These are phyloP conservation scores for Drosophila tristis DNA, from an alignment of 1,140 invertebrate species.

Conservation along the genomic window DNA sequence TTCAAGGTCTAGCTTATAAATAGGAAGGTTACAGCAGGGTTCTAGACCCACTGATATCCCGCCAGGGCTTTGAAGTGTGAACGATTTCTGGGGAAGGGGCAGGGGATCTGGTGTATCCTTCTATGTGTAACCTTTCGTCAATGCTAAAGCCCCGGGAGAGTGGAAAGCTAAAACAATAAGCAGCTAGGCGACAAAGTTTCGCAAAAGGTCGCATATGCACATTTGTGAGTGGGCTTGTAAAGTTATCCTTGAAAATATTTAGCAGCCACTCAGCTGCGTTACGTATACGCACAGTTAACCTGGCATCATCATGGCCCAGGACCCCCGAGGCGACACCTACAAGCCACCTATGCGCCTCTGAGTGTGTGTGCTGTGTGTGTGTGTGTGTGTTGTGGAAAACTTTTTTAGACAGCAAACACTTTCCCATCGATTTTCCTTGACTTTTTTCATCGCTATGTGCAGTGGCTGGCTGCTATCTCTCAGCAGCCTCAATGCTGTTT, in stretches of 20 bases:
- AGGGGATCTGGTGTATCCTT: conserved; percentile 12
- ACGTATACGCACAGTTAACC: conserved; percentile 78
- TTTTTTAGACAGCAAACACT: conserved; percentile 69
- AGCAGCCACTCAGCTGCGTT: conserved; percentile 68
- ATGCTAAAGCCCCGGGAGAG: conserved; percentile 43
- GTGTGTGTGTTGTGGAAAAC: conserved; percentile 37
- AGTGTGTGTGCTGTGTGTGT: conserved; percentile 14
- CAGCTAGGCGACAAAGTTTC: conserved; percentile 67
- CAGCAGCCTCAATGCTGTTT: conserved; percentile 58
- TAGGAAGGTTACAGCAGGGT: not conserved
- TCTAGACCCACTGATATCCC: conserved; percentile 14
- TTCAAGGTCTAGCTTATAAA: conserved; percentile 67
- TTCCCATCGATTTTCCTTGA: conserved; percentile 70
- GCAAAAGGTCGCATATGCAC: conserved; percentile 41
- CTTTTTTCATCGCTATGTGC: conserved; percentile 16
- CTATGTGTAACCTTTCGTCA: conserved; percentile 19
- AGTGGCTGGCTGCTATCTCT: conserved; percentile 46
- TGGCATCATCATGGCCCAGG: conserved; percentile 60
- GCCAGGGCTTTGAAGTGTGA: conserved; percentile 26
- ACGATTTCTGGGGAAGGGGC: not conserved
- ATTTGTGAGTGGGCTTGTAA: conserved; percentile 58
- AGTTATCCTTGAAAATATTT: conserved; percentile 81
- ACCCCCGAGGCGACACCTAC: conserved; percentile 63
- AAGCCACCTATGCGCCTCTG: conserved; percentile 56
- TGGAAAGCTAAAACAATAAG: conserved; percentile 61